A percentile compares a stretch with the other conserved stretches of the same genome.
phyloP scores from a whole-genome alignment of 2,888 invertebrate genomes.

The Andrena bicolor region DNA sequence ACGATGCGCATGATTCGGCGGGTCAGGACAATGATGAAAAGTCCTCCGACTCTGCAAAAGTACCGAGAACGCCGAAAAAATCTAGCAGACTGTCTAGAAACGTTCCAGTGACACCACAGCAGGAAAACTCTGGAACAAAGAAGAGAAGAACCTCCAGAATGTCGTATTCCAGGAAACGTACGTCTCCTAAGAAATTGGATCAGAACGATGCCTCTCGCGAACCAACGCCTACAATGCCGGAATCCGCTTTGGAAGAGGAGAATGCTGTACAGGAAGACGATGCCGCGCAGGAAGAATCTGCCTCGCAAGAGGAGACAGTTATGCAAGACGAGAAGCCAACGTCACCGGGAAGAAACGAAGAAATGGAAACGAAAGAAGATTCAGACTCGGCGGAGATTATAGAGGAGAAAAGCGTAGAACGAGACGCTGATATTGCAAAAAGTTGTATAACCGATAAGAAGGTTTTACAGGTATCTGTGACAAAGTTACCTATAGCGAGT shows the following conservation, averaged over 20 bases:
- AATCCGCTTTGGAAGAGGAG: slow-evolving; percentile 44
- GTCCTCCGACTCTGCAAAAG: slow-evolving; percentile 72
- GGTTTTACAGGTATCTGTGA: slow-evolving; percentile 26
- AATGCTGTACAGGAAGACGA: slow-evolving; percentile 2
- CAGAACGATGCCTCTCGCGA: slow-evolving; percentile 60
- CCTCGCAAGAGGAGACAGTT: not conserved
- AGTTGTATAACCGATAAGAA: not conserved
- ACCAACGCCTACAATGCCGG: slow-evolving; percentile 50
- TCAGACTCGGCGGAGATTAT: not conserved
- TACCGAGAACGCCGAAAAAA: slow-evolving; percentile 74
- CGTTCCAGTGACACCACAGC: slow-evolving; percentile 68
- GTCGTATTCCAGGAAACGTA: slow-evolving; percentile 51
- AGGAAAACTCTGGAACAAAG: slow-evolving; percentile 62
- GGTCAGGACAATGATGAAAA: slow-evolving; percentile 68
- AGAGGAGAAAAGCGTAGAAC: slow-evolving; percentile 20
- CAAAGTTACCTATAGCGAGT: slow-evolving; percentile 43
- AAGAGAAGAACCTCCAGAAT: slow-evolving; percentile 67
- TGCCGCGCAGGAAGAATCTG: not conserved
- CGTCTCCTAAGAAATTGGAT: slow-evolving; percentile 64
- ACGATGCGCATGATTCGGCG: slow-evolving; percentile 66
- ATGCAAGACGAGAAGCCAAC: not conserved
- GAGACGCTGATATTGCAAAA: slow-evolving; percentile 7
- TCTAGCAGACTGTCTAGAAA: slow-evolving; percentile 77
- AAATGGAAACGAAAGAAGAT: slow-evolving; percentile 42
- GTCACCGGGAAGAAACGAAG: slow-evolving; percentile 28